phyloP scores from a whole-genome alignment of 2,888 invertebrate species.

The Fragum whitleyi region DNA sequence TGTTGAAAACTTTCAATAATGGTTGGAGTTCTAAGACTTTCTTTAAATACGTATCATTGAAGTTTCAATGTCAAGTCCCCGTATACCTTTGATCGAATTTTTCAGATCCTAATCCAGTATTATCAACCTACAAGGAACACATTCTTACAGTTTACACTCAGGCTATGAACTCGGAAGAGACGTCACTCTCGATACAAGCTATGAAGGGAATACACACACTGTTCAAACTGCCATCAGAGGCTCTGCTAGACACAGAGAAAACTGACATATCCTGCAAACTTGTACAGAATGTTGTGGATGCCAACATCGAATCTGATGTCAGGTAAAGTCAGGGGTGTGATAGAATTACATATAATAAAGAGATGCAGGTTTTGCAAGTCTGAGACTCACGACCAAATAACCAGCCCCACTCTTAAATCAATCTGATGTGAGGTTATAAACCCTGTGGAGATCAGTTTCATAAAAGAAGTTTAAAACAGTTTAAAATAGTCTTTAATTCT shows the following conservation, averaged over 20 bases:
- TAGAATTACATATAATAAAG: too few species aligned
- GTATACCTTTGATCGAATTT: not conserved
- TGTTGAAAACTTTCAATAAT: too few species aligned
- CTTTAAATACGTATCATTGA: too few species aligned
- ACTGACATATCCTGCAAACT: slow-evolving; percentile 36
- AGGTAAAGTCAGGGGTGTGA: slow-evolving; percentile 40
- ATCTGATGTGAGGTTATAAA: too few species aligned
- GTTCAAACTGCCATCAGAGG: slow-evolving; percentile 34
- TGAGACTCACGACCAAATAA: too few species aligned
- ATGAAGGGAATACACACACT: slow-evolving; percentile 34
- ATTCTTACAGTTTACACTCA: slow-evolving; percentile 43
- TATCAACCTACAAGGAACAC: slow-evolving; percentile 51
- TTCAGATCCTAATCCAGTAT: slow-evolving; percentile 59
- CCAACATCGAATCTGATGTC: slow-evolving; percentile 9
- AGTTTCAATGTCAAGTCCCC: too few species aligned
- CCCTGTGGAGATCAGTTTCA: too few species aligned
- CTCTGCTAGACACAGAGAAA: slow-evolving; percentile 34
- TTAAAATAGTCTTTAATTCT: too few species aligned
- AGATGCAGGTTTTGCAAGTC: too few species aligned
- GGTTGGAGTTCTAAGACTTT: too few species aligned
- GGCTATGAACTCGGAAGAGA: slow-evolving; percentile 30
- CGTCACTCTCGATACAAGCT: slow-evolving; percentile 46
- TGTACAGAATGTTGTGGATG: slow-evolving; percentile 21
- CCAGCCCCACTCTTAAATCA: too few species aligned
- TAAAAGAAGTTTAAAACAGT: too few species aligned